These are phyloP conservation scores for Anthopleura xanthogrammica DNA, from an alignment of 92 coral and sea anemone genomes.

Conservation along the genomic window DNA sequence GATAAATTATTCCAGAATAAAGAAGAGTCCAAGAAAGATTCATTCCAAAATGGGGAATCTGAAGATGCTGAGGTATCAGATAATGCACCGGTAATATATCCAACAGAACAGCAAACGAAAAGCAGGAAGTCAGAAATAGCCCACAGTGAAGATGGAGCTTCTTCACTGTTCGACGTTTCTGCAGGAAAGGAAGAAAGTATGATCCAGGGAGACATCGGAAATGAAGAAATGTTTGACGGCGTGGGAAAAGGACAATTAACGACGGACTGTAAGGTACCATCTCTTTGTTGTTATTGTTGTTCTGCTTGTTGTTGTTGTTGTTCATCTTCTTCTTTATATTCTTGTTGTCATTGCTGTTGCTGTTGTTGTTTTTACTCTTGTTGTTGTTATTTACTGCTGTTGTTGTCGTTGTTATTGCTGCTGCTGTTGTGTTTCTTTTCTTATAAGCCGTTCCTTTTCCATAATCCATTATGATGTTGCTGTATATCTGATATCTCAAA, in stretches of 20 bases:
- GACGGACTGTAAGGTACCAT: neutral
- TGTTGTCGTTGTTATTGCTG: too few relatives aligned
- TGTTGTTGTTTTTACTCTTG: too few relatives aligned
- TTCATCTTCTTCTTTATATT: too few relatives aligned
- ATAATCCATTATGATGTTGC: neutral
- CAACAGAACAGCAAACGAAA: neutral
- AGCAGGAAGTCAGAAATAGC: slow-evolving; percentile 9
- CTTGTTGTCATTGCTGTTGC: too few relatives aligned
- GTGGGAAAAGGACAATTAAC: neutral
- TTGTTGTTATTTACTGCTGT: too few relatives aligned
- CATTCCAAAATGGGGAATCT: neutral
- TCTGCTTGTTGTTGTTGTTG: too few relatives aligned
- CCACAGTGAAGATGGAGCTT: neutral
- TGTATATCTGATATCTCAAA: neutral
- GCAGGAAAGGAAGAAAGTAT: neutral
- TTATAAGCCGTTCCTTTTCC: too few relatives aligned
- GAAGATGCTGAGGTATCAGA: neutral
- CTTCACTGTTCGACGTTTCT: neutral
- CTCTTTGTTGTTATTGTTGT: neutral
- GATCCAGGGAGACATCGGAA: neutral
- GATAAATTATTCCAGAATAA: neutral
- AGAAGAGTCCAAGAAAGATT: neutral
- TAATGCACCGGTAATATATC: neutral
- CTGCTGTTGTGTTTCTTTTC: too few relatives aligned
- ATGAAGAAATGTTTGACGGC: neutral